A percentile compares a stretch with the other conserved stretches of the same genome.
phyloP scores from a whole-genome alignment of 2,797 vertebrate genomes.

The Microcaecilia unicolor region DNA sequence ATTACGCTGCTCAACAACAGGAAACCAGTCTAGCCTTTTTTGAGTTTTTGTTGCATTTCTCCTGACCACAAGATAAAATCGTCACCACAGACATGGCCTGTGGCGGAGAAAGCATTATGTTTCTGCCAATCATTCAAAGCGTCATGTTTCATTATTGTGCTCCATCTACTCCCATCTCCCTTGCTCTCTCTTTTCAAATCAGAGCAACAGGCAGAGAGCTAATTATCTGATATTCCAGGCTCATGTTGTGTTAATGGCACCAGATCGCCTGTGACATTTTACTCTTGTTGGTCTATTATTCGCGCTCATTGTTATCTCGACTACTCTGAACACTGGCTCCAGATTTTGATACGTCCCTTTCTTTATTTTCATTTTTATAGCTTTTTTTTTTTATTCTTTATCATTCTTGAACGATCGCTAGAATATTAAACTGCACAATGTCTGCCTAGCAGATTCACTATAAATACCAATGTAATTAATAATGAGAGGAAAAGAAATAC shows the following conservation, averaged over 20 bases:
- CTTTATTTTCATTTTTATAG: too few species aligned
- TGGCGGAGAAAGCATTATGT: too few species aligned
- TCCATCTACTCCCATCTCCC: too few species aligned
- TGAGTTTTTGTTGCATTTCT: constrained; percentile 44
- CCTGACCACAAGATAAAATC: constrained; percentile 29
- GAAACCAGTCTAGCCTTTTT: constrained; percentile 41
- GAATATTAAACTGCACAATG: constrained; percentile 26
- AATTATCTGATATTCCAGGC: constrained; percentile 60
- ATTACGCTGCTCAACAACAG: too few species aligned
- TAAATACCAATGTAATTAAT: too few species aligned
- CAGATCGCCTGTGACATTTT: constrained; percentile 47
- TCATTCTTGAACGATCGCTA: constrained; percentile 10
- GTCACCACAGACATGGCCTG: constrained; percentile 32
- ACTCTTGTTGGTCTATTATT: constrained; percentile 54
- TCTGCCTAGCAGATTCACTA: too few species aligned
- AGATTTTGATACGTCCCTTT: constrained; percentile 16
- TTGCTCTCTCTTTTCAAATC: constrained; percentile 32
- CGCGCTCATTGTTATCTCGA: constrained; percentile 51
- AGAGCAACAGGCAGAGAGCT: constrained; percentile 53
- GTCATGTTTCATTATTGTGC: background rate
- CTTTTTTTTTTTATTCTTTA: constrained; percentile 4
- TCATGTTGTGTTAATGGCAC: constrained; percentile 53
- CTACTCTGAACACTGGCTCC: constrained; percentile 29
- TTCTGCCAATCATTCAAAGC: too few species aligned
- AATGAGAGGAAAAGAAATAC: too few species aligned